Percentiles rank a stretch among this genome's conserved stretches.
Conservation (phyloP, 1,140 invertebrate genomes). For the Acromyrmex heyeri region DNA sequence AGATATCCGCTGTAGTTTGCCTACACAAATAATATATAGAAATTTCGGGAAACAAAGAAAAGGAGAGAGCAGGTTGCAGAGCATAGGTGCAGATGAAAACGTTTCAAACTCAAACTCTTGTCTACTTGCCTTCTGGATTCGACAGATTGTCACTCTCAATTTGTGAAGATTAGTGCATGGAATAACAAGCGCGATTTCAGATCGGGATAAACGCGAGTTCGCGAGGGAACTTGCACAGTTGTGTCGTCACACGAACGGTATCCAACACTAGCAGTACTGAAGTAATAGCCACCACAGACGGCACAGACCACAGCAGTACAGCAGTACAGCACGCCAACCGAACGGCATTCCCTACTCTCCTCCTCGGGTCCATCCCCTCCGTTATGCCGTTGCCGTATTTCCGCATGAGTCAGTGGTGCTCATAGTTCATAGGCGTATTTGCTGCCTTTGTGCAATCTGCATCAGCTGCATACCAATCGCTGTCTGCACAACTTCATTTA, state of each 20-base stretch:
- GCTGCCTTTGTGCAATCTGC: not conserved
- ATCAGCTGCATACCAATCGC: not conserved
- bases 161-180: not conserved
- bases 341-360: constrained; percentile 16
- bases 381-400: constrained; percentile 6
- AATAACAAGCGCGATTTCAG: not conserved
- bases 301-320: too few species aligned
- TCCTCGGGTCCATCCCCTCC: constrained; percentile 61
- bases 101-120: not conserved
- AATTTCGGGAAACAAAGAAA: constrained; percentile 18
- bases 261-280: not conserved
- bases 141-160: not conserved
- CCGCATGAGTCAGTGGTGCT: constrained; percentile 67
- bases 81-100: not conserved
- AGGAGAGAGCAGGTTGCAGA: not conserved
- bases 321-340: constrained; percentile 16
- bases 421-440: not conserved
- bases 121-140: not conserved
- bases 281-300: constrained; percentile 37
- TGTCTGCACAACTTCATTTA: not conserved
- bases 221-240: not conserved
- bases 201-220: not conserved
- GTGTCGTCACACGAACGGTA: not conserved
- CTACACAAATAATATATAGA: not conserved
- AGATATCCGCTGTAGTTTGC: too few species aligned